These are phyloP conservation scores for Forbesichthys agassizii DNA, from an alignment of 2,113 vertebrate genomes.

Conservation along the genomic window DNA sequence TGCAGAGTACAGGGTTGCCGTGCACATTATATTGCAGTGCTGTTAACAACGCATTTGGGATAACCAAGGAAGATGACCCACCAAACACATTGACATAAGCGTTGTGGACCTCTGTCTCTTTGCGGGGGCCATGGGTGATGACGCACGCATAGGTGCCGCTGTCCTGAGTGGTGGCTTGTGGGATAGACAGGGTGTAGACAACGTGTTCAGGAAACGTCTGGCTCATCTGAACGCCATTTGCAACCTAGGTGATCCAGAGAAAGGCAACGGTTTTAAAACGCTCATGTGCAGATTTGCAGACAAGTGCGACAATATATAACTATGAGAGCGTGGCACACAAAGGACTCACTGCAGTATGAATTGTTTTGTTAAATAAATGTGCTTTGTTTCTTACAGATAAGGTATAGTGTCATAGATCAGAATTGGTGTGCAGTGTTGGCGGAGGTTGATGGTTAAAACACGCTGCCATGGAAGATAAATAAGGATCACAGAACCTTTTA, in stretches of 20 bases:
- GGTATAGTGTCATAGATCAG: conserved; percentile 5
- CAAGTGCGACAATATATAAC: too few relatives aligned
- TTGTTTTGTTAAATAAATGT: not conserved
- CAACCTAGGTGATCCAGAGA: conserved; percentile 56
- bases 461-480: conserved; percentile 63
- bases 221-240: conserved; percentile 54
- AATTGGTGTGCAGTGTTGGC: conserved; percentile 13
- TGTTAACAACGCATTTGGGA: too few relatives aligned
- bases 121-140: conserved; percentile 73
- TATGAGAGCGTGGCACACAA: not conserved
- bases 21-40: too few relatives aligned
- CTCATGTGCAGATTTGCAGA: not conserved
- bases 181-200: conserved; percentile 83
- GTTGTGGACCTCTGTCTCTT: conserved; percentile 77
- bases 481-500: conserved; percentile 54
- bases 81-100: conserved; percentile 84
- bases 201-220: conserved; percentile 49
- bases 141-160: conserved; percentile 88
- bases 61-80: conserved; percentile 49
- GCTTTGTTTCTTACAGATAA: conserved; percentile 35
- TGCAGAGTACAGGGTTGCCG: too few relatives aligned
- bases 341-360: not conserved
- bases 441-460: conserved; percentile 63
- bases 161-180: conserved; percentile 82
- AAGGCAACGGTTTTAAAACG: conserved; percentile 6